Conservation (phyloP, 2,888 invertebrate genomes). For the Hypolimnas misippus region DNA sequence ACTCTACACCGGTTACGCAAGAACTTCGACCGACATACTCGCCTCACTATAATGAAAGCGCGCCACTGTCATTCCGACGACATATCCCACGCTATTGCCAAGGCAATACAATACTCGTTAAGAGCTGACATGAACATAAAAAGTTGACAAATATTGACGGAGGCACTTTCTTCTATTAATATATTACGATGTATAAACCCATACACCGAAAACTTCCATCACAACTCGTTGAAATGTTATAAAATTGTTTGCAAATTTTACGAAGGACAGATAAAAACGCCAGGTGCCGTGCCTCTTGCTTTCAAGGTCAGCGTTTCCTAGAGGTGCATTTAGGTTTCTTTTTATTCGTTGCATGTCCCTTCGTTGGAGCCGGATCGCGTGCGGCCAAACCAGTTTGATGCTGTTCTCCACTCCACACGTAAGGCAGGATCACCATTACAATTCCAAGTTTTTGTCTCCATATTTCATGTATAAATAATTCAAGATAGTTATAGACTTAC, state of each 20-base stretch:
- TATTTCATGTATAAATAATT: slow-evolving; percentile 2
- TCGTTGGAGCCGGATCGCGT: slow-evolving; percentile 75
- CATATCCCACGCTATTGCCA: slow-evolving; percentile 35
- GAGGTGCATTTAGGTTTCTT: slow-evolving; percentile 82
- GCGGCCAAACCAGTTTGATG: slow-evolving; percentile 79
- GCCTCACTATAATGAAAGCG: slow-evolving; percentile 56
- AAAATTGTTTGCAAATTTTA: slow-evolving; percentile 76
- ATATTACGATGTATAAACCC: not conserved
- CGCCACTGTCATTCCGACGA: slow-evolving; percentile 45
- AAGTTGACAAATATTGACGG: not conserved
- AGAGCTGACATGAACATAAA: not conserved
- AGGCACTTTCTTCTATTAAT: slow-evolving; percentile 26
- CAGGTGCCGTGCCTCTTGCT: slow-evolving; percentile 80
- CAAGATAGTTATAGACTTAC: not conserved
- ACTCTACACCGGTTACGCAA: slow-evolving; percentile 81
- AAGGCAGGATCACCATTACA: slow-evolving; percentile 65
- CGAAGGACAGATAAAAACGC: slow-evolving; percentile 80
- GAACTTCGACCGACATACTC: slow-evolving; percentile 72
- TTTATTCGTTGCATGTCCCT: slow-evolving; percentile 81
- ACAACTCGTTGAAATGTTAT: slow-evolving; percentile 53
- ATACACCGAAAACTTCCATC: not conserved
- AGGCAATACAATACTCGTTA: slow-evolving; percentile 5
- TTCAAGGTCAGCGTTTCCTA: slow-evolving; percentile 83
- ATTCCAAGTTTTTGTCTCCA: slow-evolving; percentile 58
- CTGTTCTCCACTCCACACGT: slow-evolving; percentile 69